Conservation (phyloP, 1,140 invertebrate species). For the Saccostrea echinata region DNA sequence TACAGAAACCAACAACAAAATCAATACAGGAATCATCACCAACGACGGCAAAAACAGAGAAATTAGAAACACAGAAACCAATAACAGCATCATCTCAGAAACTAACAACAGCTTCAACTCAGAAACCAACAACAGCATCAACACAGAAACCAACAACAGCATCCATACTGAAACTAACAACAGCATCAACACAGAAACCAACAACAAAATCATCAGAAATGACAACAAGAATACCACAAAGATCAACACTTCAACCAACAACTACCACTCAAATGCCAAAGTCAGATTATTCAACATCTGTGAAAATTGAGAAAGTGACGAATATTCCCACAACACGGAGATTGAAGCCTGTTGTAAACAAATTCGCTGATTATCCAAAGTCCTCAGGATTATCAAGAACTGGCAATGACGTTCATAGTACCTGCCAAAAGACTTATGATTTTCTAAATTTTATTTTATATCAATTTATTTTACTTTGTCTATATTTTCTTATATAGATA, state of each 20-base stretch:
- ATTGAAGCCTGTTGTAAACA: background rate
- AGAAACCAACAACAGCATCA: no score
- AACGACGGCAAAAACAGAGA: no score
- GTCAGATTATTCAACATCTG: background rate
- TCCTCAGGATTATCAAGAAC: background rate
- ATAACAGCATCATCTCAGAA: no score
- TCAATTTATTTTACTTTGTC: background rate
- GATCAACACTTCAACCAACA: background rate
- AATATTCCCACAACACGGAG: background rate
- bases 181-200: background rate
- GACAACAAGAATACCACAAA: no score
- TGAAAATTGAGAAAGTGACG: constrained; percentile 14
- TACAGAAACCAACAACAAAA: no score
- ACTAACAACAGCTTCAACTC: no score
- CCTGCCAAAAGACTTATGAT: background rate
- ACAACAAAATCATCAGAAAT: no score
- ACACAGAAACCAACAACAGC: background rate
- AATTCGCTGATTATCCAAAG: background rate
- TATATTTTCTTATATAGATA: background rate
- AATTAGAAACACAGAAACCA: no score
- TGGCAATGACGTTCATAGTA: background rate
- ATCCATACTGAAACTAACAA: background rate
- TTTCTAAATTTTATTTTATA: background rate
- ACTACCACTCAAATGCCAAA: background rate
- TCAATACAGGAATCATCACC: no score